Percentiles rank a stretch among this genome's conserved stretches.
phyloP scores from a whole-genome alignment of 2,888 invertebrate genomes.

The Liposcelis brunnea region DNA sequence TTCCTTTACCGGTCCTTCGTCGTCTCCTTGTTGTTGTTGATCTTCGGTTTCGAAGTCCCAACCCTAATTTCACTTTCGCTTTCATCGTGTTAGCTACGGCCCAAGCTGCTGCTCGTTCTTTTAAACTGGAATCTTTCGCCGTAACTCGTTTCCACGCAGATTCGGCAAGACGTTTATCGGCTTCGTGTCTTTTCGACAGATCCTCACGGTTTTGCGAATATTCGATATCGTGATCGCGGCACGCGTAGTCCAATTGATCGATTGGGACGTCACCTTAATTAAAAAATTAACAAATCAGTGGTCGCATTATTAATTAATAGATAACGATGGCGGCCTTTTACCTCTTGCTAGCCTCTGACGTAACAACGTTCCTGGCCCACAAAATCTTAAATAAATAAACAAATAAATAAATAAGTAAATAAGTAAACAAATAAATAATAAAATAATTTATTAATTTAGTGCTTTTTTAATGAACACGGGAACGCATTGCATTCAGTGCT shows the following conservation, averaged over 20 bases:
- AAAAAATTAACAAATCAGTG: too few species aligned
- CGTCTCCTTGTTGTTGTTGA: too few species aligned
- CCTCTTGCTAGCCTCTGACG: conserved; percentile 18
- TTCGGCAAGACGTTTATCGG: conserved; percentile 11
- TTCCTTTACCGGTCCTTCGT: too few species aligned
- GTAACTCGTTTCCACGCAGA: conserved; percentile 13
- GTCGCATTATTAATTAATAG: too few species aligned
- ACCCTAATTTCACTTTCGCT: not conserved
- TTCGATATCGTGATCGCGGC: conserved; percentile 18
- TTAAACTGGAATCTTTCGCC: conserved; percentile 11
- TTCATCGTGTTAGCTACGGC: conserved; percentile 11
- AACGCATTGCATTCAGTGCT: too few species aligned
- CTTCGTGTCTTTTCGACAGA: conserved; percentile 10
- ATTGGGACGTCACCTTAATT: conserved; percentile 22
- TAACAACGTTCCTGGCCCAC: conserved; percentile 12
- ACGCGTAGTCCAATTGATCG: conserved; percentile 21
- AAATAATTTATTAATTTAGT: too few species aligned
- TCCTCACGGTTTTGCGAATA: conserved; percentile 5
- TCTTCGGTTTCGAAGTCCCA: not conserved
- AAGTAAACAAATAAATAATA: too few species aligned
- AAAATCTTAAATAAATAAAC: conserved; percentile 2
- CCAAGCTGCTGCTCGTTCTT: conserved; percentile 12
- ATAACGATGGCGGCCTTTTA: too few species aligned
- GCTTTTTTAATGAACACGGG: too few species aligned
- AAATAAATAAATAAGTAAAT: not conserved